Evolutionary conservation across 2,113 vertebrate genomes (phyloP), one percentile per base, ranked within the genome.

Genomic region (Coptodon bakossiorum): DNA sequence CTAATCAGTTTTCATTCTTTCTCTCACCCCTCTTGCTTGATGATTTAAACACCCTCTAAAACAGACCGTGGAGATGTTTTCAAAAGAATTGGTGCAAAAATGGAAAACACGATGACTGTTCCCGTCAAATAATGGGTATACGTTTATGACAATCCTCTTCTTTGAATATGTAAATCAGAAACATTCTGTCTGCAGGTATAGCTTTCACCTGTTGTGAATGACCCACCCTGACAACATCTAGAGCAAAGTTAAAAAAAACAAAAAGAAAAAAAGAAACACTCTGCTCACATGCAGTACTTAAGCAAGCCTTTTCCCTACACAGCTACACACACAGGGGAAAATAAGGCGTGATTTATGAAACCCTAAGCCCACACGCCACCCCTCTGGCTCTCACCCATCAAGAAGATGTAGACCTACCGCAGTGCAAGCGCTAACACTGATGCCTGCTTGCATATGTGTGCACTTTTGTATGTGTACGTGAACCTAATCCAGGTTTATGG

Each of bases 281-380:
- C 38, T 36, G 61, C 83, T 73, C 79, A 66, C 61, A 66, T 76
- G 11, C 6, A 45, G 22, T 38, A 85, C 78, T 80, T 29, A 63
- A 50, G 56, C 81, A 53, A 53, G 63, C 76, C 81, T 87, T 83
- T 68, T 87, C 73, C 76, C 13, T 53, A 85, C 27, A 85, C 81
- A 84, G 14, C 45, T 59, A 79, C 57, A 88, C 68, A 87, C 50
- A 88, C 50, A 71, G 5, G 54, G 82, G 89, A 84, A 92, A 94
- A 93, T 91, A 94, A 85, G 79, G 87, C 88, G 80, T 95, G 91
- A 96, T 96, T 95, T 94, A 95, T 95, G 88, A 90, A 95, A 89
- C 83, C 66, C 90, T 82, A 93, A 95, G 92, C 94, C 95, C 94
- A 95, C 96, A 96, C 96, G 96, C 96, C 97, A 96, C 96, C 97